Conservation (phyloP, 2,113 vertebrate genomes). For the Etia nguti region DNA sequence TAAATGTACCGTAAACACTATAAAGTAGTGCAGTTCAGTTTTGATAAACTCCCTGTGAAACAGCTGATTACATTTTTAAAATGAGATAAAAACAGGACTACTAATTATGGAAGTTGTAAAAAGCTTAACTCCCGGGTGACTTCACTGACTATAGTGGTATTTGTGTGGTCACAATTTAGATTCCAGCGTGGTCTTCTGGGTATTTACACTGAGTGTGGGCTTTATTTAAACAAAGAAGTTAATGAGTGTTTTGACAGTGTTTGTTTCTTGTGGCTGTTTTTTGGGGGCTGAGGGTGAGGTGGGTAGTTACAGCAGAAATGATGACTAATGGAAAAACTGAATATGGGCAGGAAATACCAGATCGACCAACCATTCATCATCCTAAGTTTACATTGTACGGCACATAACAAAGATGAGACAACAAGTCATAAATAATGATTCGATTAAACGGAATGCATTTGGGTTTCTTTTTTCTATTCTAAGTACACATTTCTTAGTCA, state of each 20-base stretch:
- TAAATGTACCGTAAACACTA: not conserved
- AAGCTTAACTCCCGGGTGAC: not conserved
- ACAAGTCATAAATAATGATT: not conserved
- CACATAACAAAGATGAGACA: not conserved
- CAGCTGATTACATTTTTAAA: not conserved
- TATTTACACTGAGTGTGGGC: conserved; percentile 39
- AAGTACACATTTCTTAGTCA: not conserved
- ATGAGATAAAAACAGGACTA: not conserved
- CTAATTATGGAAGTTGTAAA: not conserved
- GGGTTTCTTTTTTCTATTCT: not conserved
- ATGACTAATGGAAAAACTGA: not conserved
- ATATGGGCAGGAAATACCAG: not conserved
- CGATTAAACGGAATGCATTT: not conserved
- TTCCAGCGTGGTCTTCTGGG: conserved; percentile 16
- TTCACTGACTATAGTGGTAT: not conserved
- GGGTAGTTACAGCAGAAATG: not conserved
- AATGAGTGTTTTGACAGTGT: conserved; percentile 14
- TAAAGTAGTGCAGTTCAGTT: not conserved
- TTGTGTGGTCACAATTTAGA: not conserved
- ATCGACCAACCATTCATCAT: not conserved
- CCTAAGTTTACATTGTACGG: not conserved
- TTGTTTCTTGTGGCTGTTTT: not conserved
- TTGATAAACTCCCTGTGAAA: not conserved
- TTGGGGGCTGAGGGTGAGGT: not conserved
- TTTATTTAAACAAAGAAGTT: not conserved